Conservation (phyloP, 30 jellyfish, hydroid and myxozoan genomes). For the Sanderia malayensis region DNA sequence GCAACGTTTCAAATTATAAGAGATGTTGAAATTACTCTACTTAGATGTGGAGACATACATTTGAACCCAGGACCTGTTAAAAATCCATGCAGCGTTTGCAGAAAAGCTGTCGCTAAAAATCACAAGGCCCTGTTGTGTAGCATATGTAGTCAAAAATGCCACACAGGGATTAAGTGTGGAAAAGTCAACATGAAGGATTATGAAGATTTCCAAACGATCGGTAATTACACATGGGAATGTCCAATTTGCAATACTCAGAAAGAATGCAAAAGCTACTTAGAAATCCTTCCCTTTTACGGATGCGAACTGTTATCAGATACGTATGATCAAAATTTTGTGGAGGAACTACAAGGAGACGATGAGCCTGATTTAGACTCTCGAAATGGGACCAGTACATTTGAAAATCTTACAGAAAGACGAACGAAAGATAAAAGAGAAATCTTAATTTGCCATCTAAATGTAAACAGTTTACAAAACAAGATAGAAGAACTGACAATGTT, state of each 20-base stretch:
- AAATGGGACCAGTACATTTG: neutral
- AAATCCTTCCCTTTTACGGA: neutral
- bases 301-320: neutral
- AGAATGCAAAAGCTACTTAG: neutral
- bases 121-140: neutral
- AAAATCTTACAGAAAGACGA: neutral
- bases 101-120: neutral
- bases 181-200: neutral
- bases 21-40: neutral
- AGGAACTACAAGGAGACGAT: neutral
- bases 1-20: neutral
- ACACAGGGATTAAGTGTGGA: neutral
- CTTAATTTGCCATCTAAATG: neutral
- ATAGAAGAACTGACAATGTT: constrained; percentile 19
- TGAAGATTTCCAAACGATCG: neutral
- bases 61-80: constrained; percentile 1
- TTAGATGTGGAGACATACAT: neutral
- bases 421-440: constrained; percentile 1
- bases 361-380: neutral
- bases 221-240: neutral
- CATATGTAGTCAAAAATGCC: neutral
- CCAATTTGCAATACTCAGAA: neutral
- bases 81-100: constrained; percentile 1
- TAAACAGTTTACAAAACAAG: constrained; percentile 20
- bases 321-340: constrained; percentile 4